Evolutionary conservation across 2,888 invertebrate species (phyloP).

Genomic region (Lasioglossum leucozonium): DNA sequence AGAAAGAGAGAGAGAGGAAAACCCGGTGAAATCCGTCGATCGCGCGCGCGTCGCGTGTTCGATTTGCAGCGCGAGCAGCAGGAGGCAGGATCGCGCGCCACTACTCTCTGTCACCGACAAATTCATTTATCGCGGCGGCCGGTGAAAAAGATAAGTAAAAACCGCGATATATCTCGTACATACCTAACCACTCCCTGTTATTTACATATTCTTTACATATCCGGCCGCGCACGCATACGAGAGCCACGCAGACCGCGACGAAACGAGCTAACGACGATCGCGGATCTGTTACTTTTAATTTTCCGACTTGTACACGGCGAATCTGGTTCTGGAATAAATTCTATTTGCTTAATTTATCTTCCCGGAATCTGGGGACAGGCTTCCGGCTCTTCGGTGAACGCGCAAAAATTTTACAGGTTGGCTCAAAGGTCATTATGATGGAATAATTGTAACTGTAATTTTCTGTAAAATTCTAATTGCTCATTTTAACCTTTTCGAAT

Average conservation of each 20-base stretch:
- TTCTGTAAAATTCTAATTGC: too few relatives aligned
- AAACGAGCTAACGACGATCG: neutral
- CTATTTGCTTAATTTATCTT: too few relatives aligned
- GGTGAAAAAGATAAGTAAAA: slow-evolving; percentile 37
- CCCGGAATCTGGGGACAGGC: too few relatives aligned
- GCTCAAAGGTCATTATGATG: too few relatives aligned
- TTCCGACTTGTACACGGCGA: neutral
- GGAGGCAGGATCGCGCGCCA: slow-evolving; percentile 2
- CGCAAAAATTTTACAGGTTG: too few relatives aligned
- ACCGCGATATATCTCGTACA: slow-evolving; percentile 52
- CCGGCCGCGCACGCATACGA: slow-evolving; percentile 24
- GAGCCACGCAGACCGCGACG: slow-evolving; percentile 23
- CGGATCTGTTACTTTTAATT: neutral
- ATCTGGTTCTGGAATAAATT: neutral
- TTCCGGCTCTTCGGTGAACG: too few relatives aligned
- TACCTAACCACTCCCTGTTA: slow-evolving; percentile 57
- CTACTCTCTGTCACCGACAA: slow-evolving; percentile 40
- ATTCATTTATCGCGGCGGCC: slow-evolving; percentile 45
- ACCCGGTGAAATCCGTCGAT: slow-evolving; percentile 14
- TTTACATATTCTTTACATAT: slow-evolving; percentile 61
- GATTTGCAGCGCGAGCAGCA: slow-evolving; percentile 20
- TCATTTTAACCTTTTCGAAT: neutral
- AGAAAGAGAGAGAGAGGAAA: neutral
- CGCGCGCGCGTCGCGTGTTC: slow-evolving; percentile 10
- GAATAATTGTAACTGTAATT: too few relatives aligned